Conservation (phyloP, 2,888 invertebrate genomes). For the Pyralis farinalis region DNA sequence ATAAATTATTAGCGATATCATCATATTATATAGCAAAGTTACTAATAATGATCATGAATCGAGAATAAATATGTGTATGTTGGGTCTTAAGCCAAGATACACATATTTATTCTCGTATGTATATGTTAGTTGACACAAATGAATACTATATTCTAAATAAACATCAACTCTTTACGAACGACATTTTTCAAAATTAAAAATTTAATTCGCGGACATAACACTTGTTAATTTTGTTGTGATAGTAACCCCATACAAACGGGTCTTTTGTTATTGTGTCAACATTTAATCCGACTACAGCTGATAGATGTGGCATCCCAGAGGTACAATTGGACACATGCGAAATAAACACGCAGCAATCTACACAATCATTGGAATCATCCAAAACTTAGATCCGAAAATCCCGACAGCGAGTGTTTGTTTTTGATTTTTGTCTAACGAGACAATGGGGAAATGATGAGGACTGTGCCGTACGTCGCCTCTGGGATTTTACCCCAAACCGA, state of each 20-base stretch:
- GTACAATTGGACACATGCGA: conserved; percentile 58
- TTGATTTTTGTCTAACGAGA: conserved; percentile 81
- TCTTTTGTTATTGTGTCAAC: conserved; percentile 22
- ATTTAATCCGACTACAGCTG: conserved; percentile 36
- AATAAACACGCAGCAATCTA: conserved; percentile 43
- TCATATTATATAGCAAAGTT: too few relatives aligned
- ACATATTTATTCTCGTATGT: too few relatives aligned
- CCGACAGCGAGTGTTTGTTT: conserved; percentile 73
- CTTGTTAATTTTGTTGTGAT: background rate
- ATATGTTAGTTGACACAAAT: too few relatives aligned
- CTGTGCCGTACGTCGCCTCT: conserved; percentile 68
- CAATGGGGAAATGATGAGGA: conserved; percentile 81
- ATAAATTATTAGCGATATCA: too few relatives aligned
- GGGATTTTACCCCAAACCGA: conserved; percentile 71
- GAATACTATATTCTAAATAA: too few relatives aligned
- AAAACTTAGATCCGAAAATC: conserved; percentile 72
- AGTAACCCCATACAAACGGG: conserved; percentile 16
- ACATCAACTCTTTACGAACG: too few relatives aligned
- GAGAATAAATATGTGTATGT: too few relatives aligned
- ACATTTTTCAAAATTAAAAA: too few relatives aligned
- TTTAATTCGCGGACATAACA: too few relatives aligned
- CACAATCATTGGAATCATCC: conserved; percentile 66
- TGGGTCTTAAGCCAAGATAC: too few relatives aligned
- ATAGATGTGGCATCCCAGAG: conserved; percentile 41
- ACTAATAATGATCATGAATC: too few relatives aligned